Evolutionary conservation across 2,113 vertebrate genomes (phyloP).

Genomic region (Mormyrus lacerda): DNA sequence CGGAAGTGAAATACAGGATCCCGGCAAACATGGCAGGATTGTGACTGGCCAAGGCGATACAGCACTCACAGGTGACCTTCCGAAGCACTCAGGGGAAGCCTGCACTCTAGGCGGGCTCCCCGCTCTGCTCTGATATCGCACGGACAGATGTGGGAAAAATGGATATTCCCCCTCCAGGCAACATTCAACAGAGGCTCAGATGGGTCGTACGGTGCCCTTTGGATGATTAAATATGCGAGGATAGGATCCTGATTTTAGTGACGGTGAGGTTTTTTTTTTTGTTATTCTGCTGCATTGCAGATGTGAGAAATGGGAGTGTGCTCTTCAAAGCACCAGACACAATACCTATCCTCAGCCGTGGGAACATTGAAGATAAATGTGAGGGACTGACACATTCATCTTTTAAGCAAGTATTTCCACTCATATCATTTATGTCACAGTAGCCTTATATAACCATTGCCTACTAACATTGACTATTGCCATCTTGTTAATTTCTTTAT

Average conservation of each 20-base stretch:
- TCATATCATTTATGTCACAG: conserved; percentile 39
- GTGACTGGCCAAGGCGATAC: not conserved
- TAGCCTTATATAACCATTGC: conserved; percentile 54
- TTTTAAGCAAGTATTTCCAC: conserved; percentile 36
- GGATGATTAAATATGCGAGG: conserved; percentile 1
- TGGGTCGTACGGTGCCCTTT: not conserved
- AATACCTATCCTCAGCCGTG: conserved; percentile 27
- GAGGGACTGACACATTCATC: conserved; percentile 27
- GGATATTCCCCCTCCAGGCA: not conserved
- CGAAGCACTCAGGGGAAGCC: not conserved
- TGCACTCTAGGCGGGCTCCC: not conserved
- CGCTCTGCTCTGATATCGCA: not conserved
- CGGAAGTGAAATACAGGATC: not conserved
- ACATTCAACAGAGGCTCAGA: not conserved
- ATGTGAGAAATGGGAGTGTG: conserved; percentile 59
- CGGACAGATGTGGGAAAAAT: not conserved
- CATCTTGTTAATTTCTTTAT: conserved; percentile 8
- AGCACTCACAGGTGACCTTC: not conserved
- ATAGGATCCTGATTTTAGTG: not conserved
- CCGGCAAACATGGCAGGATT: not conserved
- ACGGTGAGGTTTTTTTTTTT: conserved; percentile 20
- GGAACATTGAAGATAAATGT: conserved; percentile 41
- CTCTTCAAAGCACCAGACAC: conserved; percentile 48
- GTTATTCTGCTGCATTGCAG: conserved; percentile 71
- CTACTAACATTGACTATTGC: conserved; percentile 30